These are phyloP conservation scores for Pollachius pollachius DNA, from an alignment of 2,113 vertebrate genomes.

Conservation along the genomic window DNA sequence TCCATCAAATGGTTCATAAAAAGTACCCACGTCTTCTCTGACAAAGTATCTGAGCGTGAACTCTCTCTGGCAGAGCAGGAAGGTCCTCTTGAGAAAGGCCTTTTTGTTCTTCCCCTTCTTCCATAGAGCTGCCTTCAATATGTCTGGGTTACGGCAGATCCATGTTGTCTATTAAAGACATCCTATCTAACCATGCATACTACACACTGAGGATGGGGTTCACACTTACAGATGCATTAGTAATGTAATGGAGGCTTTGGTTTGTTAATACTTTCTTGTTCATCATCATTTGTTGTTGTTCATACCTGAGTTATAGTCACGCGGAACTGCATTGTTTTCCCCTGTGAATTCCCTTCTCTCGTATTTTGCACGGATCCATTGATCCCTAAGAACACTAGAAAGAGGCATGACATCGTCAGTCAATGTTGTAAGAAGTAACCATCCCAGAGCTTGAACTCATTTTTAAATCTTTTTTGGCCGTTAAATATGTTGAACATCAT, in stretches of 20 bases:
- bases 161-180: background rate
- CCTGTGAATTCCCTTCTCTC: constrained; percentile 86
- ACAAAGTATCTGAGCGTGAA: constrained; percentile 75
- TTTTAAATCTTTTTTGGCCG: too few species aligned
- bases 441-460: background rate
- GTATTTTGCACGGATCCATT: constrained; percentile 94
- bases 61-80: constrained; percentile 68
- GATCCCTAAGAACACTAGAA: constrained; percentile 84
- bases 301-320: constrained; percentile 75
- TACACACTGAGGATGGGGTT: too few species aligned
- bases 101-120: constrained; percentile 76
- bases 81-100: constrained; percentile 72
- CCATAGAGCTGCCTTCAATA: constrained; percentile 69
- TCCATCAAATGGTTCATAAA: background rate
- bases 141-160: constrained; percentile 44
- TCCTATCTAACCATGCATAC: background rate
- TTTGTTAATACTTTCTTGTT: too few species aligned
- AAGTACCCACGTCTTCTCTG: constrained; percentile 69
- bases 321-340: constrained; percentile 52
- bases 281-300: too few species aligned
- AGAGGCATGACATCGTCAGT: constrained; percentile 3
- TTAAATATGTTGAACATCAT: too few species aligned
- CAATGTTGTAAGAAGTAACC: background rate
- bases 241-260: too few species aligned
- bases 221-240: too few species aligned